phyloP scores from a whole-genome alignment of 2,888 invertebrate genomes.

The Lacanobia wlatinum region DNA sequence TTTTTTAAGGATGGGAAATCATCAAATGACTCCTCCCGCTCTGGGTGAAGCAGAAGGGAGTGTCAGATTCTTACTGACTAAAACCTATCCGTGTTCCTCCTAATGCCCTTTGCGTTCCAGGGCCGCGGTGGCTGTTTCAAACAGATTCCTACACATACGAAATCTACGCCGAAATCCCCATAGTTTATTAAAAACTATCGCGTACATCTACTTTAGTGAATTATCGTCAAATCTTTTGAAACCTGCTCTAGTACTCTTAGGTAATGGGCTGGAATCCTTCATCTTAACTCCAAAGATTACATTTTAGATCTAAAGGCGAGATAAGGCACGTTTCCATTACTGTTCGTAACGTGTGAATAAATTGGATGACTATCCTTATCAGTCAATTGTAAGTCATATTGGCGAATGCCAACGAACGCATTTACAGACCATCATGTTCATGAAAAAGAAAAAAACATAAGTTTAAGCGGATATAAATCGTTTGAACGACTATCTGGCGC shows the following conservation, averaged over 20 bases:
- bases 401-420: not conserved
- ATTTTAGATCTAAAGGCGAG: conserved; percentile 19
- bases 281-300: conserved; percentile 17
- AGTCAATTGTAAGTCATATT: conserved; percentile 13
- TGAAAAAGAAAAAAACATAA: not conserved
- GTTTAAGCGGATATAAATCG: not conserved
- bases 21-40: too few species aligned
- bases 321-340: conserved; percentile 30
- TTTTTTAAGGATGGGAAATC: too few species aligned
- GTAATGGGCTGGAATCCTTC: conserved; percentile 16
- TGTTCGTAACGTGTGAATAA: conserved; percentile 29
- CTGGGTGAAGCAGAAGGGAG: too few species aligned
- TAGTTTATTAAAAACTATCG: not conserved
- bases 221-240: conserved; percentile 7
- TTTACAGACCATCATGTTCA: not conserved
- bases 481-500: not conserved
- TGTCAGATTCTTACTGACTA: too few species aligned
- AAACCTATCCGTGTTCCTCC: too few species aligned
- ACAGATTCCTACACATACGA: too few species aligned
- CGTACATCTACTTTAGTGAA: not conserved
- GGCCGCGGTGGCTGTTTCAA: too few species aligned
- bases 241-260: not conserved
- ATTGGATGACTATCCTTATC: conserved; percentile 22
- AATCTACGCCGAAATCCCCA: too few species aligned
- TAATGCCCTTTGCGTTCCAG: too few species aligned